A percentile compares a stretch with the other conserved stretches of the same genome.
Conservation (phyloP, 1,140 invertebrate genomes). For the Bombus difficillimus region DNA sequence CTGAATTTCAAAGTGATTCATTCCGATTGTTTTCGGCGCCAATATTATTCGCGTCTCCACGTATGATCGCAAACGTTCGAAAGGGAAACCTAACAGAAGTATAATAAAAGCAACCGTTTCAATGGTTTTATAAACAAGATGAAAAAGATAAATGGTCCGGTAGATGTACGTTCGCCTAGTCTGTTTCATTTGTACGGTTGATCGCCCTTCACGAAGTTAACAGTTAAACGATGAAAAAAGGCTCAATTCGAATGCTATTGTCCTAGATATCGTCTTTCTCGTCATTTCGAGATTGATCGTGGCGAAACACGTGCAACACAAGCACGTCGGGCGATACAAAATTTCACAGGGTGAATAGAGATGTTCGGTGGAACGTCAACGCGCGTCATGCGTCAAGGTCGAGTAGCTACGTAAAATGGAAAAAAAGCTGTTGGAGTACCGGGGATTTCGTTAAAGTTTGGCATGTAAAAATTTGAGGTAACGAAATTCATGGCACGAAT, state of each 20-base stretch:
- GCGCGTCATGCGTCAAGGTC: not conserved
- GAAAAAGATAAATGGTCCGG: no score
- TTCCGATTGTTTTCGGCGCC: not conserved
- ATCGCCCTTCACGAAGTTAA: not conserved
- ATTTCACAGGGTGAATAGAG: not conserved
- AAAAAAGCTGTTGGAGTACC: not conserved
- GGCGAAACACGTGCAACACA: not conserved
- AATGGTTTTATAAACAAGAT: no score
- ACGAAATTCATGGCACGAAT: not conserved
- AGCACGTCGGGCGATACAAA: not conserved
- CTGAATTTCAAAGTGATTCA: not conserved
- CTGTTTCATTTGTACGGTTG: not conserved
- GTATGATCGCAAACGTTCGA: not conserved
- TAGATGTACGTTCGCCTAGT: not conserved
- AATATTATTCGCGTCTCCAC: no score
- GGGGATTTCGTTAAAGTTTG: not conserved
- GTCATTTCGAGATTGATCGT: conserved; percentile 5
- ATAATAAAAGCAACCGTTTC: not conserved
- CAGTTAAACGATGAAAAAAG: not conserved
- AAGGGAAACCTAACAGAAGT: not conserved
- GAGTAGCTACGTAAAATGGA: not conserved
- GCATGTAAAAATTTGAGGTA: conserved; percentile 21
- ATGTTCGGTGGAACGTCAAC: not conserved
- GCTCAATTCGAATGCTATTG: not conserved
- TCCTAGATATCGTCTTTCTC: not conserved